Evolutionary conservation across 2,797 vertebrate species (phyloP).

Genomic region (Buceros bicornis): DNA sequence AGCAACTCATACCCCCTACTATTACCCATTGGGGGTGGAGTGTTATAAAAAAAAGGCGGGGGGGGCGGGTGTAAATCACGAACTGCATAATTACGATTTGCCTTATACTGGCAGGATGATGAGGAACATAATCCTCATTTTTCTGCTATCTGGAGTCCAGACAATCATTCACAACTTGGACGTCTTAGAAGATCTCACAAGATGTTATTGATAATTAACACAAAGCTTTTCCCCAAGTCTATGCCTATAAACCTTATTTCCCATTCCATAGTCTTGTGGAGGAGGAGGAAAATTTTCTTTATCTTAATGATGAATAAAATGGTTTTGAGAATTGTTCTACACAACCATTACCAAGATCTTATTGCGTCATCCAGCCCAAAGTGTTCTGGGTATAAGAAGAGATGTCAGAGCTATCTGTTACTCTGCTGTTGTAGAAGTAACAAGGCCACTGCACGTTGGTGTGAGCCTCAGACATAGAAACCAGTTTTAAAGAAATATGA

Average conservation of each 20-base stretch:
- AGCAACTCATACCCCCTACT: neutral
- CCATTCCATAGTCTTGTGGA: neutral
- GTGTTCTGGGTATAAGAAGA: neutral
- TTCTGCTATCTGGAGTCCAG: neutral
- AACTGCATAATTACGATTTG: neutral
- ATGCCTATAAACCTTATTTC: neutral
- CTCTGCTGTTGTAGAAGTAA: neutral
- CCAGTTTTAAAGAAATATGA: neutral
- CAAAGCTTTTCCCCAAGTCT: neutral
- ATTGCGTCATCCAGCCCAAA: neutral
- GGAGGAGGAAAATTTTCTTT: neutral
- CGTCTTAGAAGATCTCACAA: neutral
- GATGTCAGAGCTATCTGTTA: neutral
- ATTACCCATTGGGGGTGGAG: fast-evolving
- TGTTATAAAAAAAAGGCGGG: neutral
- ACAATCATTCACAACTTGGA: neutral
- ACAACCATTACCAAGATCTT: neutral
- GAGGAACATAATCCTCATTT: neutral
- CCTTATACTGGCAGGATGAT: neutral
- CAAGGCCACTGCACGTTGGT: neutral
- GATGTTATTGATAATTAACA: neutral
- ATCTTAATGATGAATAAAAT: neutral
- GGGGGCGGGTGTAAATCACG: too few species aligned
- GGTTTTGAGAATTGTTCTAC: neutral
- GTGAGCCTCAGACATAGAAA: neutral